Conservation (phyloP, 2,113 vertebrate genomes). For the Sylvilagus bachmani region DNA sequence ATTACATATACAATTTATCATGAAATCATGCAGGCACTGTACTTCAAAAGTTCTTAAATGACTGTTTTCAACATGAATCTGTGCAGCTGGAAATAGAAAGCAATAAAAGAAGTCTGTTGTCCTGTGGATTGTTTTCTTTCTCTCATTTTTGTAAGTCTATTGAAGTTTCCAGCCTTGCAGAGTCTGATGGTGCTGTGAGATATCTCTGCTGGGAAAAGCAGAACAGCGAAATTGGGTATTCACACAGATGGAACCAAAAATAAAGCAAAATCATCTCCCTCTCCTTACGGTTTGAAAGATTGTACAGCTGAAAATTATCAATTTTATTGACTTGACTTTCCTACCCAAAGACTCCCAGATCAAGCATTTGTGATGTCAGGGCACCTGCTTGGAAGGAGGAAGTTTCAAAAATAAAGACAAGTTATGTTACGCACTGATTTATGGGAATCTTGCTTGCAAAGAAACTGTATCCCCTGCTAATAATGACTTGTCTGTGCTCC, state of each 20-base stretch:
- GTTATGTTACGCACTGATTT: not conserved
- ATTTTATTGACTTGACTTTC: conserved; percentile 50
- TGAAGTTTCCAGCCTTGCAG: not conserved
- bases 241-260: conserved; percentile 31
- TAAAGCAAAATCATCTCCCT: conserved; percentile 50
- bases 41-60: not conserved
- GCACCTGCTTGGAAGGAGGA: not conserved
- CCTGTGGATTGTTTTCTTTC: not conserved
- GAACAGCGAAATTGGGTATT: not conserved
- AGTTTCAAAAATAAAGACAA: not conserved
- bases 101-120: not conserved
- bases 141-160: conserved; percentile 50
- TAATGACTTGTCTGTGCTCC: not conserved
- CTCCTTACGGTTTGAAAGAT: not conserved
- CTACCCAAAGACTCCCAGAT: not conserved
- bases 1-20: no score
- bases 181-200: conserved; percentile 1
- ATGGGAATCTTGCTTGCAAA: not conserved
- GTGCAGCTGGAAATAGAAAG: conserved; percentile 30
- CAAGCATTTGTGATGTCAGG: not conserved
- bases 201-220: conserved; percentile 37
- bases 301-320: not conserved
- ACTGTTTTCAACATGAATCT: not conserved
- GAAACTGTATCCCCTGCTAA: not conserved
- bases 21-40: not conserved